A percentile compares a stretch with the other conserved stretches of the same genome.
These are phyloP conservation scores for Gadus macrocephalus DNA, from an alignment of 2,113 vertebrate genomes.

Conservation along the genomic window DNA sequence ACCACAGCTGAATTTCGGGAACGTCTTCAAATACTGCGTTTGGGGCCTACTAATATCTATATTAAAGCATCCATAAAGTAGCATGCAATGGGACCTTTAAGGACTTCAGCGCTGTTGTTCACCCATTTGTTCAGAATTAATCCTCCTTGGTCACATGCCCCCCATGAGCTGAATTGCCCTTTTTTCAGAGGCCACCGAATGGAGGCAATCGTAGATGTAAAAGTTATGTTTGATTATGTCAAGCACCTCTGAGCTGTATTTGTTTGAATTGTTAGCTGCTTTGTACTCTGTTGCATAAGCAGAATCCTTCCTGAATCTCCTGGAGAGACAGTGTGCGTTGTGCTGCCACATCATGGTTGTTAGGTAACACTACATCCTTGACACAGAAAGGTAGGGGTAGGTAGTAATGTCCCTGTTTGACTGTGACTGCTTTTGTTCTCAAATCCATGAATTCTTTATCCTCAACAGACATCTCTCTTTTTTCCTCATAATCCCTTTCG, in stretches of 20 bases:
- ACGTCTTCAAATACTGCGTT: too few species aligned
- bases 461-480: conserved; percentile 11
- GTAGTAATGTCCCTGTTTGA: conserved; percentile 5
- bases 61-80: too few species aligned
- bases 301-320: conserved; percentile 2
- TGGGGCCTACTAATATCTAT: too few species aligned
- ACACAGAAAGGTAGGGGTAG: conserved; percentile 3
- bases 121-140: not conserved
- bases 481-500: conserved; percentile 8
- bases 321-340: not conserved
- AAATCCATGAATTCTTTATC: not conserved
- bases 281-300: conserved; percentile 10
- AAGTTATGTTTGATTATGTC: not conserved
- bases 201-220: not conserved
- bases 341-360: conserved; percentile 1
- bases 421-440: not conserved
- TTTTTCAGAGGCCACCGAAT: not conserved
- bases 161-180: not conserved
- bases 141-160: not conserved
- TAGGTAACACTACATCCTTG: conserved; percentile 2
- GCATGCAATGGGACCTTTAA: not conserved
- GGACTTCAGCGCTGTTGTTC: not conserved
- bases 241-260: not conserved
- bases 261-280: not conserved
- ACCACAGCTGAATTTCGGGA: too few species aligned